Evolutionary conservation across 2,888 invertebrate genomes (phyloP), one percentile per base, ranked within the genome.

Genomic region (Dicranocentrus wangi): DNA sequence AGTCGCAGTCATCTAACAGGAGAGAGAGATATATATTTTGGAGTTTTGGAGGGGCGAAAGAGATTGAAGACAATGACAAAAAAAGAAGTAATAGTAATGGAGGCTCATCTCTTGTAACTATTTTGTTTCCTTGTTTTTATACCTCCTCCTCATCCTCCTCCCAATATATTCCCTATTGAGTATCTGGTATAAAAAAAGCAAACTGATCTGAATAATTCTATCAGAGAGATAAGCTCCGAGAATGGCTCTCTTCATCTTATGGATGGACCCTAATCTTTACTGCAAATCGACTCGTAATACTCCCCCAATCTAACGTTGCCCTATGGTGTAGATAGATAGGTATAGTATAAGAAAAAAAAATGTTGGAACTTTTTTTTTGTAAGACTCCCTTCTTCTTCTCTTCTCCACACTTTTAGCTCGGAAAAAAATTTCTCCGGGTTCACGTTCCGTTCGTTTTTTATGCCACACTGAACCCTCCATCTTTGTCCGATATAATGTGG

Each of bases 251-350:
- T 86, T 86, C 86, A 86, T 86, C 86, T 86, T 86, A 83, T 86
- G 83, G 86, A 85, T 86, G 86, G 85, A 85, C 86, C 85, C 84
- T 86, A 85, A 85, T 86, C 86, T 86, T 86, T 86, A 86, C 84
- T 85, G 86, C 86, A 86, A 86, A 86, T 86, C 86, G 86, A 86
- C 86, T 86, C 85, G 85, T 86, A 86, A 86, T 86, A 82, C 85
- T 84, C 83, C 83, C 82, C 80, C 85, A 86, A 86, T 84, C 86
- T 83, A 77, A 81, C 76, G 78, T 79, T 69, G 43, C 17, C n/a
- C n/a, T n/a, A n/a, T n/a, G n/a, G n/a, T n/a, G n/a, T n/a, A n/a
- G n/a, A n/a, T n/a, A n/a, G n/a, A n/a, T n/a, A n/a, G n/a, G n/a
- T n/a, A n/a, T n/a, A n/a, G n/a, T n/a, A n/a, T n/a, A n/a, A n/a